A percentile compares a stretch with the other conserved stretches of the same genome.
Conservation (phyloP, 2,113 vertebrate species). For the Phalacrocorax brasilianus region DNA sequence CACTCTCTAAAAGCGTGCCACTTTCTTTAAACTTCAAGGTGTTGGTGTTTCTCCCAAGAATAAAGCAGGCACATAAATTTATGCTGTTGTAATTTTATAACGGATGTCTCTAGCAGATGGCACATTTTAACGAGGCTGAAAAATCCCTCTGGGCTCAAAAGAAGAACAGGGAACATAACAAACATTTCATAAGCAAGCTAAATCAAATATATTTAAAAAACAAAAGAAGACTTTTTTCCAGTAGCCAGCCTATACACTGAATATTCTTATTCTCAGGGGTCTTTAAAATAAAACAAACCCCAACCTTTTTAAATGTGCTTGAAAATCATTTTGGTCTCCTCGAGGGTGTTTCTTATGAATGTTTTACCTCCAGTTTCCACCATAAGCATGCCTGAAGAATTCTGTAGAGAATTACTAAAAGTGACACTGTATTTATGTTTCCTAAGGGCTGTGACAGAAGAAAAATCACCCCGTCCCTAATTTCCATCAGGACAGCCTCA, state of each 20-base stretch:
- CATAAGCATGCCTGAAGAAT: background rate
- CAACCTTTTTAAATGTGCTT: background rate
- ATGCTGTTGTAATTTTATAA: constrained; percentile 14
- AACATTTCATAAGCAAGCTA: constrained; percentile 3
- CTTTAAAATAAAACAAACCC: background rate
- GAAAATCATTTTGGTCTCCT: background rate
- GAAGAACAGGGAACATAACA: background rate
- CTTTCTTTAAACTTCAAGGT: constrained; percentile 18
- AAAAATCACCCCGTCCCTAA: background rate
- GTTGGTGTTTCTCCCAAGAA: background rate
- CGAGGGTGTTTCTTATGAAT: background rate
- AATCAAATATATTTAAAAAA: constrained; percentile 12
- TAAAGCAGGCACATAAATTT: background rate
- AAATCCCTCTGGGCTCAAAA: background rate
- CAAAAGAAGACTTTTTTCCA: background rate
- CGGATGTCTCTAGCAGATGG: constrained; percentile 23
- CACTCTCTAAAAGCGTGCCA: background rate
- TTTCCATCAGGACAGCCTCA: background rate
- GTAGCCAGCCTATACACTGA: background rate
- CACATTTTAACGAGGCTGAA: background rate
- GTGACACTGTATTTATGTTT: background rate
- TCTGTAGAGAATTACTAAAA: background rate
- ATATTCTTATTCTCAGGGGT: background rate
- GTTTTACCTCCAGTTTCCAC: background rate
- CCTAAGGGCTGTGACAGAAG: background rate